phyloP scores from a whole-genome alignment of 2,797 vertebrate species.

The Coendou prehensilis region DNA sequence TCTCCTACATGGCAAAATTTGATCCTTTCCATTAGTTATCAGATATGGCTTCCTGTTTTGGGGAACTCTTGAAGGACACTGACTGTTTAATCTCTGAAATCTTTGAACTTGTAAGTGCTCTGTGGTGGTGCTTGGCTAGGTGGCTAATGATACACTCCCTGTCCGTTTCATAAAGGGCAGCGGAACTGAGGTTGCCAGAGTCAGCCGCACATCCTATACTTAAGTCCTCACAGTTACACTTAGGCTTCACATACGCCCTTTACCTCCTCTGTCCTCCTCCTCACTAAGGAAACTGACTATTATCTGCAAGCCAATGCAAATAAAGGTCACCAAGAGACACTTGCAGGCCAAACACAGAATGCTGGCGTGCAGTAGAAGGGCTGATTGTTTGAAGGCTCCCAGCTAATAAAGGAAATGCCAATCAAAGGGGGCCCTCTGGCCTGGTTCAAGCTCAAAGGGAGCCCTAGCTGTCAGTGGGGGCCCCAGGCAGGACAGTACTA shows the following conservation, averaged over 20 bases:
- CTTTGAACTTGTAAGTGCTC: conserved; percentile 13
- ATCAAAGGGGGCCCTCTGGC: conserved; percentile 62
- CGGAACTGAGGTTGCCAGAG: conserved; percentile 72
- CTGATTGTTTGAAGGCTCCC: conserved; percentile 75
- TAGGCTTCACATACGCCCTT: conserved; percentile 71
- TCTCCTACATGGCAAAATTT: background rate
- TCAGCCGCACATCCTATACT: conserved; percentile 70
- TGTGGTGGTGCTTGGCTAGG: background rate
- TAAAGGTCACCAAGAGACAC: conserved; percentile 85
- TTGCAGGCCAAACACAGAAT: conserved; percentile 70
- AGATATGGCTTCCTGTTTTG: conserved; percentile 10
- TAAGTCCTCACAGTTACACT: conserved; percentile 79
- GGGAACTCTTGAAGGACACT: background rate
- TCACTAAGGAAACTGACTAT: conserved; percentile 80
- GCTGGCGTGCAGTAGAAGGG: conserved; percentile 72
- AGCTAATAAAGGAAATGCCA: conserved; percentile 83
- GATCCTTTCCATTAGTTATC: background rate
- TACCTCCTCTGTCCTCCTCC: conserved; percentile 65
- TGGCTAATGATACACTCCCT: conserved; percentile 66
- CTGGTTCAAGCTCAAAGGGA: conserved; percentile 40
- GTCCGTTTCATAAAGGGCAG: conserved; percentile 73
- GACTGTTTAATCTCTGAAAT: conserved; percentile 39
- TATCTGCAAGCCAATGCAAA: conserved; percentile 83
- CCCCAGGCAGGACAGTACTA: background rate
- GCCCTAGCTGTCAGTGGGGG: background rate